These are phyloP conservation scores for Strigamia maritima DNA, from an alignment of 2,888 invertebrate species.

Conservation along the genomic window DNA sequence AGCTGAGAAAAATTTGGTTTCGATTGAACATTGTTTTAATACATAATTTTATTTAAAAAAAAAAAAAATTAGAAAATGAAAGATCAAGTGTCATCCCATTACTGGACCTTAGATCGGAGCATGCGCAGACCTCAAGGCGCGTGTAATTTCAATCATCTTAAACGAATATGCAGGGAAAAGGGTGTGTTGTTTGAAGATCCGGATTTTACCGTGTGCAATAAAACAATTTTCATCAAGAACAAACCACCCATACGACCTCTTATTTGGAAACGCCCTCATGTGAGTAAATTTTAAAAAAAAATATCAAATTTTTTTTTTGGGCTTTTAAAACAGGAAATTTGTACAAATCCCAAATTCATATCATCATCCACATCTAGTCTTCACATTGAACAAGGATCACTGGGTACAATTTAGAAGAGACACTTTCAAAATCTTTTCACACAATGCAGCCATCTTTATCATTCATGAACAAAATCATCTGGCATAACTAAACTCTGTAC, in stretches of 20 bases:
- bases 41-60: too few relatives aligned
- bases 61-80: neutral
- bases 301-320: neutral
- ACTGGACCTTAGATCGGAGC: constrained; percentile 37
- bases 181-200: constrained; percentile 63
- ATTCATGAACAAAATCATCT: neutral
- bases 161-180: constrained; percentile 58
- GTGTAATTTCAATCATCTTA: constrained; percentile 57
- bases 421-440: neutral
- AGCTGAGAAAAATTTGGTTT: neutral
- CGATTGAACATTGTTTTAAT: too few relatives aligned
- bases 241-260: constrained; percentile 59
- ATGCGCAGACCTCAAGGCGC: constrained; percentile 37
- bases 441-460: neutral
- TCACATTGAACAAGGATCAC: constrained; percentile 60
- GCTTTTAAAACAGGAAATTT: constrained; percentile 61
- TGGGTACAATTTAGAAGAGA: constrained; percentile 49
- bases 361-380: constrained; percentile 53
- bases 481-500: too few relatives aligned
- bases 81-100: neutral
- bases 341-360: constrained; percentile 62
- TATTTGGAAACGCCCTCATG: constrained; percentile 66
- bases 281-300: constrained; percentile 53
- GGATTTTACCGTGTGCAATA: constrained; percentile 60
- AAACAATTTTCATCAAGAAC: constrained; percentile 59